Base-by-base conservation (phyloP, 2,888 invertebrate species). In the Polyploca ridens region DNA sequence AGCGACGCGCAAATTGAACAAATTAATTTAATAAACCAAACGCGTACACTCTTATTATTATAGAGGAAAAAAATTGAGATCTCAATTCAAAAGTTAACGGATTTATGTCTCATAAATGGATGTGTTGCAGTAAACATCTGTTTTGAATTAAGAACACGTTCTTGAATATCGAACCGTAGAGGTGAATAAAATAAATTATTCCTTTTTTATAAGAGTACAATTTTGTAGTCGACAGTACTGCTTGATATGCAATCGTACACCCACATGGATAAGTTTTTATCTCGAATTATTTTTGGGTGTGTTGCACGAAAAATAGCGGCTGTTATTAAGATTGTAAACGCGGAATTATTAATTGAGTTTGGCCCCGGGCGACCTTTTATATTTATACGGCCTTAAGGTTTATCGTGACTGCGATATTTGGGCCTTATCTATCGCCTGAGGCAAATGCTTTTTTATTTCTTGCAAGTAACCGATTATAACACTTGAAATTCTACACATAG, bases 271-370 rank as follows among this genome's bases (percentile, higher is more conserved):
- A 44, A 5, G n/a, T 46, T 46, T 46, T 46, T 46, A 46, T 46
- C 46, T n/a, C 2, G 46, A 46, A 58, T 16, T 54, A 19, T 54
- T 16, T 35, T 41, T 41, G 41, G 41, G 41, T 41, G 41, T 54
- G 19, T 54, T 54, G 46, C 79, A 72, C 64, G 61, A 61, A 77
- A 81, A 83, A 80, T 76, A 74, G 68, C 76, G 67, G 74, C 73
- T 71, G 81, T 82, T 82, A 79, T 71, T 27, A 80, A 78, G 76
- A 75, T 74, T 81, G 75, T 80, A 77, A 81, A 79, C 71, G 77
- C 69, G 70, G 75, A 78, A 82, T 84, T 85, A 84, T 82, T 85
- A 86, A 84, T 86, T 85, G 79, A 74, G 58, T 76, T 75, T 76
- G 71, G 77, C 83, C 82, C 67, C 74, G 73, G 79, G 80, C 81